Base-by-base conservation (phyloP, 2,888 invertebrate genomes). In the Autographa gamma region DNA sequence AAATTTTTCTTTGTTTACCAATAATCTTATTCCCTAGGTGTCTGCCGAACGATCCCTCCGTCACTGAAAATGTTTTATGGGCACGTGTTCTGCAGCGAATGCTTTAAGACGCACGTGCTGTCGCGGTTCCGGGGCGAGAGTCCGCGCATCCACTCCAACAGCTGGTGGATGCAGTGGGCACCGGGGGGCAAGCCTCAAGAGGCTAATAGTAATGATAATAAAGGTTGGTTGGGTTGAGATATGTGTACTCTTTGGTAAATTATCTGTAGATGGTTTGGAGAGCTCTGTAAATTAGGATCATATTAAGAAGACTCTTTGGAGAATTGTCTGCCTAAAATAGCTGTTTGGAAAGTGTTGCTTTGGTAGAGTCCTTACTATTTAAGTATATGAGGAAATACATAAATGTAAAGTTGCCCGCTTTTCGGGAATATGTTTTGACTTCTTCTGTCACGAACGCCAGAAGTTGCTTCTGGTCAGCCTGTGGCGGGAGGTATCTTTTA, bases 111-210 rank as follows among this genome's bases (percentile, higher is more conserved):
- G 0, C 92, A 93, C 80, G 93, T 95, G n/a, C 74, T 94, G 65
- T 85, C 89, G 2, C 86, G 90, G 43, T 92, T 92, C 74, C 89
- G 86, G 31, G 92, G 90, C 0, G 93, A 94, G 6, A 80, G 80
- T 18, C 91, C 93, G 0, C 83, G 88, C 2, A 86, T 93, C 63
- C 89, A 93, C 61, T 88, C 90, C 0, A 91, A 91, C 65, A 92
- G 89, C 82, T 94, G 94, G 94, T 94, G 95, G 94, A 92, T 92
- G 91, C 93, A 94, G 70, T 94, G 92, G 91, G 92, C 88, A 0
- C 92, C 93, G 11, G 91, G 90, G 0, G 56, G 78, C 16, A 90
- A 85, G 69, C 87, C 88, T 0, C 86, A 83, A 52, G 80, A 83
- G 8, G 69, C 34, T 8, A 79, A 72, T 7, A 77, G 69, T 59